Evolutionary conservation across 1,140 invertebrate species (phyloP).

Genomic region (Diabrotica virgifera): DNA sequence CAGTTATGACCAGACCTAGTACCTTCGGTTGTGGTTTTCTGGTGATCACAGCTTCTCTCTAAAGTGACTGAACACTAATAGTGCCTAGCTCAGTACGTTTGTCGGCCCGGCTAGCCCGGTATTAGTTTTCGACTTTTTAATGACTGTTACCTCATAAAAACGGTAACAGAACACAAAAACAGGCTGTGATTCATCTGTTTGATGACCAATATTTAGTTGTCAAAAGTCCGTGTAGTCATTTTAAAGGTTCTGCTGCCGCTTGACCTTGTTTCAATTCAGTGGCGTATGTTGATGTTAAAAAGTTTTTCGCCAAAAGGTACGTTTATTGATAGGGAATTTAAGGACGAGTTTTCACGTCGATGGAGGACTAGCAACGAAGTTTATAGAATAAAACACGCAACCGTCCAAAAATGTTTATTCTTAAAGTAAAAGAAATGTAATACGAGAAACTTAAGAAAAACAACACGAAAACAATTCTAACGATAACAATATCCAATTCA

Average conservation of each 20-base stretch:
- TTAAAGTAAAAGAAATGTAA: no score
- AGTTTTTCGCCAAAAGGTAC: slow-evolving; percentile 15
- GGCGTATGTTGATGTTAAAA: slow-evolving; percentile 10
- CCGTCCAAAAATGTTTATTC: no score
- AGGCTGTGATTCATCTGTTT: slow-evolving; percentile 50
- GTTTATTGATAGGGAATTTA: background rate
- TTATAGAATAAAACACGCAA: no score
- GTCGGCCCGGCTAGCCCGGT: slow-evolving; percentile 32
- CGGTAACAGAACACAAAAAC: slow-evolving; percentile 45
- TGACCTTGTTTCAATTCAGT: slow-evolving; percentile 11
- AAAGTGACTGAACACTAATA: slow-evolving; percentile 13
- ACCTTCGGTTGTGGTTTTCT: background rate
- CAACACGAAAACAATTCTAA: no score
- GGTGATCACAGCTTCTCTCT: background rate
- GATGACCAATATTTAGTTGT: slow-evolving; percentile 49
- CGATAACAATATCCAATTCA: no score
- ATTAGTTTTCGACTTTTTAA: slow-evolving; percentile 38
- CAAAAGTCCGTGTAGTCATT: slow-evolving; percentile 42
- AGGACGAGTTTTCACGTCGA: no score
- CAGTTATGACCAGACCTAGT: no score
- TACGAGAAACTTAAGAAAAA: no score
- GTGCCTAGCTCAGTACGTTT: slow-evolving; percentile 46
- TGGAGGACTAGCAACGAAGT: no score
- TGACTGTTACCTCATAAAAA: slow-evolving; percentile 26
- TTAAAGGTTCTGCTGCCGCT: slow-evolving; percentile 33